Conservation (phyloP, 2,113 vertebrate species). For the Alaudala cheleensis region DNA sequence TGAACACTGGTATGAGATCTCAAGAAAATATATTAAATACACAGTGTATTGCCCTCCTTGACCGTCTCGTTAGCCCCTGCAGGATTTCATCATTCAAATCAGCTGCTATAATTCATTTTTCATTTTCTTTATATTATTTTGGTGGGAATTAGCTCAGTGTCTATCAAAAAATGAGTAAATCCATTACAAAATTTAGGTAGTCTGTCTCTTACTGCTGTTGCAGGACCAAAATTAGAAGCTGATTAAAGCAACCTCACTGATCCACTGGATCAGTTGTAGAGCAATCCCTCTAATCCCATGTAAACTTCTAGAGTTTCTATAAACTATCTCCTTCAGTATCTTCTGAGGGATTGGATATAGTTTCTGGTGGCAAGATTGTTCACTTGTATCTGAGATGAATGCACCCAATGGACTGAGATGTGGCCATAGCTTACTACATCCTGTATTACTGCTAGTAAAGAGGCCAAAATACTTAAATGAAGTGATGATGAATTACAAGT, state of each 20-base stretch:
- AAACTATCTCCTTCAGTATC: background rate
- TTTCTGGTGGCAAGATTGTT: background rate
- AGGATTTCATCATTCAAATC: background rate
- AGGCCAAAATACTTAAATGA: background rate
- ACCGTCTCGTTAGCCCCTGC: background rate
- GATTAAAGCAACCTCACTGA: background rate
- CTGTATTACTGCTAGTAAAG: background rate
- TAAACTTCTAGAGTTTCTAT: background rate
- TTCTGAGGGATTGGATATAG: background rate
- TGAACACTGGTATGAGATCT: background rate
- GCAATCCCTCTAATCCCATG: background rate
- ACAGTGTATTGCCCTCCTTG: background rate
- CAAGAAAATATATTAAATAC: background rate
- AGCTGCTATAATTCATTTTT: background rate
- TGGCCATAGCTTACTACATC: background rate
- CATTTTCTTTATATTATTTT: background rate
- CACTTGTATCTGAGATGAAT: background rate
- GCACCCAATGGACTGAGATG: background rate
- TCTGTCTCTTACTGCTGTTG: background rate
- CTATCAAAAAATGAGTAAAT: background rate
- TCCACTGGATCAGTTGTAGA: background rate
- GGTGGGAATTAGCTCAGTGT: background rate
- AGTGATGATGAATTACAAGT: background rate
- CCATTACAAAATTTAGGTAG: background rate
- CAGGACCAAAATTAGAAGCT: background rate